Evolutionary conservation across 2,113 vertebrate species (phyloP), one percentile per base, ranked within the genome.

Genomic region (Anolis sagrei): DNA sequence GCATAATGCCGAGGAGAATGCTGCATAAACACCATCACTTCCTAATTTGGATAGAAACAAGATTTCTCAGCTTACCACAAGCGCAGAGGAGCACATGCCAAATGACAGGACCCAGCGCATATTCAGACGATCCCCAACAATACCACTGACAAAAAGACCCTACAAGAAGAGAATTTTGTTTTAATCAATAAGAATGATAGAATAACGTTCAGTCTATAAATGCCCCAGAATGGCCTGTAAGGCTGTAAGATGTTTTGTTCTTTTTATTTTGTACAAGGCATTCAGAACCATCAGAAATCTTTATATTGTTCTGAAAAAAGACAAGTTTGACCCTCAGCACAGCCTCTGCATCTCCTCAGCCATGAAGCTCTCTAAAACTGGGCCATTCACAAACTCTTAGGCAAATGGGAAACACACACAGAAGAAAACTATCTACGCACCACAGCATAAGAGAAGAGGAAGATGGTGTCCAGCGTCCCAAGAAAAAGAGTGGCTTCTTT

Each of bases 401-500:
- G 51, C 14, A 54, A 23, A 18, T 36, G 14, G 54, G 27, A 21
- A 66, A 66, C 64, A 66, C 21, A 10, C 34, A 62, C 39, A 79
- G 25, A 61, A 39, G 23, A 54, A 44, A 32, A 32, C 27, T 18
- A n/a, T 88, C 73, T 79, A 97, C 98, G 97, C 93, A 99, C 98
- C 97, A 98, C 93, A n/a, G 98, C 98, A 29, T 99, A 99, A 8
- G 98, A 98, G 95, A 99, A 98, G 84, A 99, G 97, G 91, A 99
- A 99, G 85, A 99, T 95, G 51, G 98, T 98, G 87, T 99, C 98
- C 92, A 99, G 79, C 0, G 94, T 97, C 29, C 98, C 98, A 23
- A 99, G 91, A 89, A 99, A 99, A 54, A 99, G 95, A 4, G 98
- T 99, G 77, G 98, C 98, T 86, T 97, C 95, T 89, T 97, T 93